Evolutionary conservation across 2,797 vertebrate species (phyloP), one percentile per base, ranked within the genome.

Genomic region (Aphelocoma californica): DNA sequence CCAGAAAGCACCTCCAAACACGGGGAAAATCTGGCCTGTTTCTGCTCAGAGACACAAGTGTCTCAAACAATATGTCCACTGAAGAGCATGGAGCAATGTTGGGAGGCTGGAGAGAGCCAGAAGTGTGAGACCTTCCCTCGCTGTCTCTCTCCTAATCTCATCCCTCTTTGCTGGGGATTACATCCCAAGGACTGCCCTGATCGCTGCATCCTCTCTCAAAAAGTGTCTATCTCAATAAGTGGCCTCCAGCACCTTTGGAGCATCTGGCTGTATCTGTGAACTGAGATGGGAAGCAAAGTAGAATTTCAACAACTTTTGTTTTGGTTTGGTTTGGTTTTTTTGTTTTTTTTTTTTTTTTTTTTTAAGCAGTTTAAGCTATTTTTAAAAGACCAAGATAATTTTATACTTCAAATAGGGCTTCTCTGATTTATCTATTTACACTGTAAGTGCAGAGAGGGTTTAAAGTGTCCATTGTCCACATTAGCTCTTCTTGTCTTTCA

Each of bases 361-460:
- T 62, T 25, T 5, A 18, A 74, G 29, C 4, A 34, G 2, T 66
- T 88, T 64, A 66, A 50, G 6, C 3, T 77, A 29, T 81, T 91
- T 94, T 91, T 75, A 29, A 70, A 89, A 71, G 54, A n/a, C 9
- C 17, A n/a, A 69, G 51, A 62, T 67, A 66, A 90, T 79, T 73
- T 79, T 90, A 7, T 1, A 3, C 32, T 73, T 81, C 70, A 61
- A 57, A 40, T 51, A 81, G 16, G 19, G 4, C 47, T 88, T 91
- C 82, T 64, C 28, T 86, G 58, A 64, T 90, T 81, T 84, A 50
- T 79, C 62, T 88, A 7, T 95, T 92, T 91, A 75, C 26, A 28
- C 25, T 44, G 14, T 48, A 57, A 73, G 23, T 3, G 3, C 47
- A 88, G 77, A 60, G 38, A 66, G 18, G 7, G 14, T 72, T 84